Percentiles rank a stretch among this genome's conserved stretches.
phyloP scores from a whole-genome alignment of 2,888 invertebrate species.

The Oeneis ivallda region DNA sequence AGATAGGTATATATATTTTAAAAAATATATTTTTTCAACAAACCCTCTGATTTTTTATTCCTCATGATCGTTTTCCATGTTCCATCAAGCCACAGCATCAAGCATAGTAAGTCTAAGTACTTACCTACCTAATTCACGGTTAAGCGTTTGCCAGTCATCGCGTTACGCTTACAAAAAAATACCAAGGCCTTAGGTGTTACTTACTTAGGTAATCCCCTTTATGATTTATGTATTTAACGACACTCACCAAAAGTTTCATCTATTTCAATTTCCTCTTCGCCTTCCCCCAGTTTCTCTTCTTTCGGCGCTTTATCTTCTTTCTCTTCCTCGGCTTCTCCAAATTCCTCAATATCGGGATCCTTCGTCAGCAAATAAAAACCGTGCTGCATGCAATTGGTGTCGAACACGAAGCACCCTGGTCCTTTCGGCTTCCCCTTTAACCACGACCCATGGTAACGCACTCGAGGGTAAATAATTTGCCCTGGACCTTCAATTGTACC shows the following conservation, averaged over 20 bases:
- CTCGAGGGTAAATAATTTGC: constrained; percentile 85
- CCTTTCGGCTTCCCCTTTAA: constrained; percentile 86
- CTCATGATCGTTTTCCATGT: too few relatives aligned
- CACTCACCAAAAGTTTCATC: constrained; percentile 63
- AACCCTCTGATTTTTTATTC: too few relatives aligned
- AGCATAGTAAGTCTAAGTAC: too few relatives aligned
- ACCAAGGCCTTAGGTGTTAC: too few relatives aligned
- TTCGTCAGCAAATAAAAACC: constrained; percentile 85
- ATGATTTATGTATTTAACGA: background rate
- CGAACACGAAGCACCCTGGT: constrained; percentile 88
- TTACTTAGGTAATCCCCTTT: too few relatives aligned
- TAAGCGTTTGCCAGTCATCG: too few relatives aligned
- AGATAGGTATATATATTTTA: too few relatives aligned
- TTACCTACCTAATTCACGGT: too few relatives aligned
- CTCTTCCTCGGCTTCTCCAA: constrained; percentile 72
- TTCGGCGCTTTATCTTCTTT: constrained; percentile 62
- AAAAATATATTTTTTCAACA: too few relatives aligned
- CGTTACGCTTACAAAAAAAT: too few relatives aligned
- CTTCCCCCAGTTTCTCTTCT: constrained; percentile 71
- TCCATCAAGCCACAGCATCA: too few relatives aligned
- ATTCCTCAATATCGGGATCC: constrained; percentile 73
- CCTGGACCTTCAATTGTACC: constrained; percentile 89
- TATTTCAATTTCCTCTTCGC: constrained; percentile 59
- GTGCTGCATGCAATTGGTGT: constrained; percentile 88
- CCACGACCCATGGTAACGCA: constrained; percentile 88